Evolutionary conservation across 2,888 invertebrate species (phyloP).

Genomic region (Nomada fucata): DNA sequence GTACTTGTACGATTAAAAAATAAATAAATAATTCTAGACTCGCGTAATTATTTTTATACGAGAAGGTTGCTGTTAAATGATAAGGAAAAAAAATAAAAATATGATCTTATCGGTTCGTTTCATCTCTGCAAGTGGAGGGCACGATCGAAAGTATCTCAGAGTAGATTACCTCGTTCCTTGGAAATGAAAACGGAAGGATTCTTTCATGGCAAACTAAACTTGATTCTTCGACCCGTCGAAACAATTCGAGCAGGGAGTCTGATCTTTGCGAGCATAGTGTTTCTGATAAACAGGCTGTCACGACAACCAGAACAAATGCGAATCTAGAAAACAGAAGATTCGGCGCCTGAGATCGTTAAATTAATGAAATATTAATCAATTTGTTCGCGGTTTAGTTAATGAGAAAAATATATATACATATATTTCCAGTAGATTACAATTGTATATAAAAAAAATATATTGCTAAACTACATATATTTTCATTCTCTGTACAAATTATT

Average conservation of each 20-base stretch:
- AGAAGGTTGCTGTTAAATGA: background rate
- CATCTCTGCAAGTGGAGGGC: conserved; percentile 10
- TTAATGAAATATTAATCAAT: no score
- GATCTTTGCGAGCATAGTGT: conserved; percentile 21
- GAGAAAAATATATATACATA: conserved; percentile 10
- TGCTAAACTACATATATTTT: background rate
- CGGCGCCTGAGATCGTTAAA: background rate
- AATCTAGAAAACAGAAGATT: conserved; percentile 4
- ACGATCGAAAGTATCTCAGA: conserved; percentile 49
- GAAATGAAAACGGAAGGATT: conserved; percentile 63
- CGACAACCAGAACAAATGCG: conserved; percentile 71
- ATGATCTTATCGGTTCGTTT: conserved; percentile 14
- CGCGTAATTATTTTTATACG: no score
- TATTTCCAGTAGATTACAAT: background rate
- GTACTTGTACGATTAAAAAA: no score
- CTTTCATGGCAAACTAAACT: conserved; percentile 78
- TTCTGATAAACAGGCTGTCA: conserved; percentile 67
- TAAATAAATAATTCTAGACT: no score
- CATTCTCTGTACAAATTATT: background rate
- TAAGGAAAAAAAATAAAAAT: background rate
- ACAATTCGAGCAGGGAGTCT: conserved; percentile 29
- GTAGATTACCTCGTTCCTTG: conserved; percentile 74
- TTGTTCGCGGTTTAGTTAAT: background rate
- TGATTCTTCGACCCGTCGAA: conserved; percentile 35
- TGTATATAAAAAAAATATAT: background rate